A percentile compares a stretch with the other conserved stretches of the same genome.
These are phyloP conservation scores for Silurus asotus DNA, from an alignment of 2,113 vertebrate genomes.

Conservation along the genomic window DNA sequence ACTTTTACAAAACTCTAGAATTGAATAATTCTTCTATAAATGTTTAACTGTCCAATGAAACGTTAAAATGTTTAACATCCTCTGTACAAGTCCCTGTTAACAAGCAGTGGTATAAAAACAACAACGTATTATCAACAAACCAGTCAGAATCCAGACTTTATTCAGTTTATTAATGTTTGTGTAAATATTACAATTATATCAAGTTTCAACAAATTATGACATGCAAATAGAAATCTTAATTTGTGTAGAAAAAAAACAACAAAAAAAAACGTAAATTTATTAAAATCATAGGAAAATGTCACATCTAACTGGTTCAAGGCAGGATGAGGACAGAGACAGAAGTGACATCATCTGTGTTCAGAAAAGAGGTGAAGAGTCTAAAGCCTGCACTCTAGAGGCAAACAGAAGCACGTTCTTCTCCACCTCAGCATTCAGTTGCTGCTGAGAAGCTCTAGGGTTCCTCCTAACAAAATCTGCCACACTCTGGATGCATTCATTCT, in stretches of 20 bases:
- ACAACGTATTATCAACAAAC: background rate
- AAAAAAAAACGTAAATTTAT: background rate
- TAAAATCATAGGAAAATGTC: background rate
- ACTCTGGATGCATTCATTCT: constrained; percentile 70
- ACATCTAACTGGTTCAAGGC: background rate
- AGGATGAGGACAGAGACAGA: background rate
- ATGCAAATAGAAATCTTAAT: background rate
- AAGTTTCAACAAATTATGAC: background rate
- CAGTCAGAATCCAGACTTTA: background rate
- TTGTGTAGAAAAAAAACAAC: background rate
- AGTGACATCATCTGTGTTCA: constrained; percentile 55
- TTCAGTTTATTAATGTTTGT: background rate
- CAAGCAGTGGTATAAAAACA: background rate
- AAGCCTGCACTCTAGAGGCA: constrained; percentile 64
- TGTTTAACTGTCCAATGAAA: too few species aligned
- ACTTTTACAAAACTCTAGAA: background rate
- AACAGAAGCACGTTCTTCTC: constrained; percentile 73
- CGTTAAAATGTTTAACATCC: background rate
- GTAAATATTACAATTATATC: background rate
- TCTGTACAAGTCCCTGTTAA: background rate
- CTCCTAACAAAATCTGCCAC: constrained; percentile 65
- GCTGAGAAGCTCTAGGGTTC: constrained; percentile 66
- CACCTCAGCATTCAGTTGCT: constrained; percentile 64
- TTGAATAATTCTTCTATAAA: too few species aligned
- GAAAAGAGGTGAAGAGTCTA: constrained; percentile 59